Base-by-base conservation (phyloP, 2,113 vertebrate species). In the Hippoglossus stenolepis region DNA sequence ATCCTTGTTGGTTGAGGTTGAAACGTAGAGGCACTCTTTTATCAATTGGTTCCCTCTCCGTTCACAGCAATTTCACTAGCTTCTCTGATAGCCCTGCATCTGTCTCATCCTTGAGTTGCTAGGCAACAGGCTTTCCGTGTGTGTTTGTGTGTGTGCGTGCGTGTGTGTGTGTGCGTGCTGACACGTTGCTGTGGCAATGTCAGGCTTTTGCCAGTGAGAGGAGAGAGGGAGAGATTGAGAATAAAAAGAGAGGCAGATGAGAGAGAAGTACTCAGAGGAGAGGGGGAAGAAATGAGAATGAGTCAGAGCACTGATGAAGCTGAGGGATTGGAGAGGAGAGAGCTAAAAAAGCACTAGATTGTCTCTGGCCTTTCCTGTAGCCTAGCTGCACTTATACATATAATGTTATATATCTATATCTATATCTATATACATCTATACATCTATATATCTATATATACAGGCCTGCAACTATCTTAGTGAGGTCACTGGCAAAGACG, bases 91-190 rank as follows among this genome's bases (percentile, higher is more conserved):
- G 88, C 87, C 80, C 87, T 83, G 84, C 92, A 93, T 93, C 89
- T 93, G 90, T 92, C 91, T 91, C 90, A 91, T 93, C 91, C 90
- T 83, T 85, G 82, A 86, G 93, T 95, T 93, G 91, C 94, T 93
- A 94, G 88, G 94, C 91, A 95, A 95, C 94, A 94, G 87, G 87
- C 88, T 89, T 88, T 88, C 83, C 65, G 57, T 89, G 83, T 86
- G 79, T 91, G 86, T 81, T 73, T 57, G 40, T 86, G 74, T 82
- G 60, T 74, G 71, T 84, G 67, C 69, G 79, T 78, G 72, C 77
- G 75, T 63, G 47, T 73, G 40, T 86, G 76, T 84, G 65, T 71
- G 79, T 82, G 67, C 69, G 62, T 18, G 43, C 80, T 88, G 75
- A 77, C 88, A 86, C 72, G 80, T 91, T 91, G 70, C 89, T 87